phyloP scores from a whole-genome alignment of 2,888 invertebrate species.

The Papilio demoleus region DNA sequence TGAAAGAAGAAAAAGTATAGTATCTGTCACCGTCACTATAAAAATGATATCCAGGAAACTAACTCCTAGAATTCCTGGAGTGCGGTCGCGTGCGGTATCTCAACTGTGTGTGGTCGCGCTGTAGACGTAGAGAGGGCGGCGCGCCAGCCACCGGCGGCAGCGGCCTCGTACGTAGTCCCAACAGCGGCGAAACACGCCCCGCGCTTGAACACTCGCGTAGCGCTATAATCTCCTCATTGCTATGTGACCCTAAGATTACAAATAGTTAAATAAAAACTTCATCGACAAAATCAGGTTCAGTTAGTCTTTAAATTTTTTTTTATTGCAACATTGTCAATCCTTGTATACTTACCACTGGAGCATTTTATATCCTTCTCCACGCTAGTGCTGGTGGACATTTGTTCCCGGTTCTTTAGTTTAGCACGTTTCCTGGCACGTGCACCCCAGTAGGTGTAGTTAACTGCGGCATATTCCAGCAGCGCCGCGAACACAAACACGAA shows the following conservation, averaged over 20 bases:
- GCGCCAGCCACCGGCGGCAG: slow-evolving; percentile 90
- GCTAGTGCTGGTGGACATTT: slow-evolving; percentile 74
- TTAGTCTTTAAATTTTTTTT: no score
- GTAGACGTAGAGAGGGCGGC: slow-evolving; percentile 82
- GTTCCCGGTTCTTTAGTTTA: slow-evolving; percentile 89
- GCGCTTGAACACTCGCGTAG: slow-evolving; percentile 93
- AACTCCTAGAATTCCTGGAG: slow-evolving; percentile 79
- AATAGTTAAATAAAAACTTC: not conserved
- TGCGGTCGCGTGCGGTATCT: slow-evolving; percentile 81
- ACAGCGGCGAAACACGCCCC: slow-evolving; percentile 85
- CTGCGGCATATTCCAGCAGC: slow-evolving; percentile 97
- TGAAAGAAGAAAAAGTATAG: not conserved
- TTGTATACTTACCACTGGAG: slow-evolving; percentile 60
- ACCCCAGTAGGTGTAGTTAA: slow-evolving; percentile 99
- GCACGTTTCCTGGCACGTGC: slow-evolving; percentile 96
- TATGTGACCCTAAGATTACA: slow-evolving; percentile 61
- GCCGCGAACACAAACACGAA: slow-evolving; percentile 99
- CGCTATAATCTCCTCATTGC: slow-evolving; percentile 91
- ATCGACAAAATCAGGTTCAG: no score
- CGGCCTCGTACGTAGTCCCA: slow-evolving; percentile 83
- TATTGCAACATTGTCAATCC: not conserved
- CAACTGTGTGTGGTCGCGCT: slow-evolving; percentile 82
- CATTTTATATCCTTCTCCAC: slow-evolving; percentile 84
- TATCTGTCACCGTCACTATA: not conserved
- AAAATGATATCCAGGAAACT: slow-evolving; percentile 26